Evolutionary conservation across 2,797 vertebrate genomes (phyloP), one percentile per base, ranked within the genome.

Genomic region (Sciurus carolinensis): DNA sequence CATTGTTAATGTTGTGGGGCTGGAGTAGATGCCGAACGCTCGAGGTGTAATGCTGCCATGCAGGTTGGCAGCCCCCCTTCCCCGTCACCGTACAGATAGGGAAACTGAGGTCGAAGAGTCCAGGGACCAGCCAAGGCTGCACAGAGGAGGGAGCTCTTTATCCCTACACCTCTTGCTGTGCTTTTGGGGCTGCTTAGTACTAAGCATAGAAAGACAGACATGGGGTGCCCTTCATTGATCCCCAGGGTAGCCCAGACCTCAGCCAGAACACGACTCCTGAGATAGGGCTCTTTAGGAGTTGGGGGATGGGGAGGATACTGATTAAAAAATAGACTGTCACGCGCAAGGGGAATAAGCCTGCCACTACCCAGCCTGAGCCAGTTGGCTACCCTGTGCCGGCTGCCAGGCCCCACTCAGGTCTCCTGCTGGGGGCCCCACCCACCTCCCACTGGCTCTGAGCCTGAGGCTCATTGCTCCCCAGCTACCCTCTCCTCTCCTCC

Each of bases 271-370:
- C 1, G 17, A 52, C 33, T 85, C 66, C 81, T 26, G 4, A 59
- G 47, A 24, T 9, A 28, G 67, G 47, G 28, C n/a, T 82, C 73
- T 52, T 91, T 52, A 81, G 87, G 95, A 93, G 42, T 71, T 76
- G 96, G 80, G 76, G 83, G 76, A 10, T 81, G 94, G 95, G 80
- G 44, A 96, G n/a, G 64, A 44, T 17, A 72, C 91, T 44, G 72
- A 94, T 96, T 82, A 94, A 97, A 96, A 97, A 97, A 96, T 97
- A 97, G 95, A 94, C 66, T 59, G 73, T 97, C 97, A 97, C 39
- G 84, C 44, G 94, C 96, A 90, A 1, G n/a, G 66, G 73, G 89
- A 94, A 26, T 76, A 75, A 90, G 92, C 76, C 36, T 91, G 94
- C 94, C 82, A 79, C 44, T 69, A 50, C 93, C 95, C 80, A 59